Conservation (phyloP, 1,140 invertebrate species). For the Tetraneura akinire region DNA sequence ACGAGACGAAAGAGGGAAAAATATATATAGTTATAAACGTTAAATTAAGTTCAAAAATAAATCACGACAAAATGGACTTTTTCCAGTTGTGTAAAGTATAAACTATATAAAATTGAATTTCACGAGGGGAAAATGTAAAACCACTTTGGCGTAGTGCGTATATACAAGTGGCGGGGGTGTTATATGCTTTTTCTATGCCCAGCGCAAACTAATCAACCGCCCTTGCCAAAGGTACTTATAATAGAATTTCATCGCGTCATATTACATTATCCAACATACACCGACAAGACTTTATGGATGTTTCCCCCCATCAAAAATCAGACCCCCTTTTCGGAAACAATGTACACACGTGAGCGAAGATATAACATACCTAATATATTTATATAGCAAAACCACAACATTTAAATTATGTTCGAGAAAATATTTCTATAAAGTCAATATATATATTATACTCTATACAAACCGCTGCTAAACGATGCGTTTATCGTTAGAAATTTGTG, state of each 20-base stretch:
- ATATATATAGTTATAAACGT: neutral
- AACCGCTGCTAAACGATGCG: no score
- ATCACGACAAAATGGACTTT: neutral
- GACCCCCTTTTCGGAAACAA: neutral
- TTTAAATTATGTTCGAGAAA: neutral
- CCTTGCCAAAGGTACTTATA: conserved; percentile 7
- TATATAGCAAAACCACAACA: neutral
- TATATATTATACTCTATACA: no score
- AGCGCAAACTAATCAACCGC: conserved; percentile 29
- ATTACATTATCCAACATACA: neutral
- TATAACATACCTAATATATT: no score
- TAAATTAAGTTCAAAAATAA: neutral
- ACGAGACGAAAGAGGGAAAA: neutral
- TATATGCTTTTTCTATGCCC: neutral
- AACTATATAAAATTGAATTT: conserved; percentile 5
- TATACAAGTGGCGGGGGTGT: neutral
- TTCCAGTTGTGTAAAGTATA: neutral
- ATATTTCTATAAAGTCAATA: conserved; percentile 12
- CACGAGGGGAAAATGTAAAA: conserved; percentile 17
- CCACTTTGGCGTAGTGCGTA: neutral
- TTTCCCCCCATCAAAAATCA: neutral
- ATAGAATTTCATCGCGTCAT: conserved; percentile 1
- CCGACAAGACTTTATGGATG: neutral
- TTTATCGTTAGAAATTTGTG: no score
- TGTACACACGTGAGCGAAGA: no score